These are phyloP conservation scores for Idris sp. DNA, from an alignment of 1,140 invertebrate genomes.

Conservation along the genomic window DNA sequence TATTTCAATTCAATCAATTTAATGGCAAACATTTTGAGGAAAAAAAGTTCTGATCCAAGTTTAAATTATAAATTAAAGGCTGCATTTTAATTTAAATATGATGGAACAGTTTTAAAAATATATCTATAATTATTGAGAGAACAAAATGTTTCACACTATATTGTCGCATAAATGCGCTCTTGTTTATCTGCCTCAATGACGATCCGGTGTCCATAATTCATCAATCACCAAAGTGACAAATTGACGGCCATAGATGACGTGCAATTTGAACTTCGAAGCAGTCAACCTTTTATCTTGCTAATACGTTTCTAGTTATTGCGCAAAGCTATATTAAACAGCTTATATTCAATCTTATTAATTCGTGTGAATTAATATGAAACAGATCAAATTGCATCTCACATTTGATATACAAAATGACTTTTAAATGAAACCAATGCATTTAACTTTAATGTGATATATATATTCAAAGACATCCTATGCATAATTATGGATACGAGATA, in stretches of 20 bases:
- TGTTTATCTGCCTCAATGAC: conserved; percentile 6
- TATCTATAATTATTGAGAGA: no score
- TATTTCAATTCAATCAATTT: no score
- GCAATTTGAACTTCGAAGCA: conserved; percentile 32
- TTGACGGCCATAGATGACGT: conserved; percentile 32
- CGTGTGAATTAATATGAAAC: conserved; percentile 35
- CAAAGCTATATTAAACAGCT: conserved; percentile 23
- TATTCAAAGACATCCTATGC: conserved; percentile 2
- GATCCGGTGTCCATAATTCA: conserved; percentile 19
- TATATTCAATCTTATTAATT: conserved; percentile 39
- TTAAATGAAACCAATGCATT: conserved; percentile 20
- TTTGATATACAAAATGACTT: conserved; percentile 28
- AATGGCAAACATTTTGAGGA: no score
- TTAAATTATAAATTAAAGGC: no score
- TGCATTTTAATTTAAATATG: no score
- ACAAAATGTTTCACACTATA: conserved; percentile 14
- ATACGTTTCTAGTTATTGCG: conserved; percentile 35
- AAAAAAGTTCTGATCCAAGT: no score
- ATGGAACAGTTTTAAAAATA: no score
- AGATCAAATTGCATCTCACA: conserved; percentile 27
- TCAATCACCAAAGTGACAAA: conserved; percentile 36
- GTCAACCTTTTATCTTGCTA: conserved; percentile 44
- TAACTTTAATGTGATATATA: no score
- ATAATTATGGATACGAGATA: conserved; percentile 1
- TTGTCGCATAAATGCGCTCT: conserved; percentile 7